Evolutionary conservation across 2,888 invertebrate genomes (phyloP), one percentile per base, ranked within the genome.

Genomic region (Cepaea hortensis): DNA sequence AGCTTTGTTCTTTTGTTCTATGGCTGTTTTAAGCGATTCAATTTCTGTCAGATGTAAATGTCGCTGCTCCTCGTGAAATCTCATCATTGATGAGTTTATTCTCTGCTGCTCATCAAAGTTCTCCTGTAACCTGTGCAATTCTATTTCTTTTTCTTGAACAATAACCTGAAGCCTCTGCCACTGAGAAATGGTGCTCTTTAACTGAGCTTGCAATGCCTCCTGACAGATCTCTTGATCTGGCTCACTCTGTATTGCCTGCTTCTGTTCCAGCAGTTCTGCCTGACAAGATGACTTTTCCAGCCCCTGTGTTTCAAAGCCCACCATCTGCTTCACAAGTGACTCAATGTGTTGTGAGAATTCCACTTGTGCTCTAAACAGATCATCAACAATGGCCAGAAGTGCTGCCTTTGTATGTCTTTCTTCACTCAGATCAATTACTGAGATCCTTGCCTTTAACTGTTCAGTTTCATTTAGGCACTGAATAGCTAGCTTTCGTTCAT

Each of bases 101-200:
- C 87, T 82, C 48, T n/a, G 50, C 65, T 84, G 87, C 65, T 84
- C 73, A 6, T 88, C 88, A 48, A 87, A 79, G 35, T 84, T 50
- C 6, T 81, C 70, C 48, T 76, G 68, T 4, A 85, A 55, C 15
- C 83, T 75, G 15, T 85, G 81, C 15, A 88, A 6, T n/a, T 84
- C 84, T 20, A 80, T 73, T 35, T 84, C 79, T 35, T 87, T 84
- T 9, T 84, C 88, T 79, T 85, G 81, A 48, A 85, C 79, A 55
- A 87, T 87, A 18, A 79, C 3, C 87, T 87, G 87, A 18, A 84
- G 73, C 23, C n/a, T 87, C 80, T 87, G 87, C 87, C 87, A 87
- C 75, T 87, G 87, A 48, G 72, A 48, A 20, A 87, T 70, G 6
- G 84, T 87, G 72, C 20, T 79, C 50, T 87, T 84, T 65, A 87